Evolutionary conservation across 2,797 vertebrate genomes (phyloP).

Genomic region (Streptopelia turtur): DNA sequence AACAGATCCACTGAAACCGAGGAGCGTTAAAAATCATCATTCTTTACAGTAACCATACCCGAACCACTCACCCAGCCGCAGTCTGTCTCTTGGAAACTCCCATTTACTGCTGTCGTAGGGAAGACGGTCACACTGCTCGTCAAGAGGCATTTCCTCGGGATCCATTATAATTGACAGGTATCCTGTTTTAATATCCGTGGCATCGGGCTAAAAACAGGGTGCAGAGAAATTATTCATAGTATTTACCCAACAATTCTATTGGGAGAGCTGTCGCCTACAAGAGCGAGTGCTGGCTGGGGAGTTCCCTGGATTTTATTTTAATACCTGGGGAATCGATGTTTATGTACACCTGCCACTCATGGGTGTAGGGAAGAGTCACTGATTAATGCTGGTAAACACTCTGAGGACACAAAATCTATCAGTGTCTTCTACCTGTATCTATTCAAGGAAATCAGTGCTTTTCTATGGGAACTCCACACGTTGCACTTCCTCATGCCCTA

Average conservation of each 20-base stretch:
- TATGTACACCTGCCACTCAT: background rate
- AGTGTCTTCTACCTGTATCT: background rate
- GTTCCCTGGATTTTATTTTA: background rate
- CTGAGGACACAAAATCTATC: background rate
- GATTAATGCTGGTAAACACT: background rate
- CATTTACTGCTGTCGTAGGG: slow-evolving; percentile 94
- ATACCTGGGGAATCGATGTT: background rate
- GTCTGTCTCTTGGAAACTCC: slow-evolving; percentile 93
- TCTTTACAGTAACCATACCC: no score
- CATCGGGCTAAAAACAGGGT: slow-evolving; percentile 78
- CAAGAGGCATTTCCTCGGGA: slow-evolving; percentile 90
- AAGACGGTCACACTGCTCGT: slow-evolving; percentile 91
- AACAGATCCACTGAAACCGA: fast-evolving
- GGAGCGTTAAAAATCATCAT: background rate
- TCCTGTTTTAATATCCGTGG: slow-evolving; percentile 90
- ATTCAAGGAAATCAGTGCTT: background rate
- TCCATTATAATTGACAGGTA: slow-evolving; percentile 95
- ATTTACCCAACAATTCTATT: background rate
- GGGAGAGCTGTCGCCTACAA: background rate
- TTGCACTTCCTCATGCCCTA: background rate
- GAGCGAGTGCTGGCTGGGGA: background rate
- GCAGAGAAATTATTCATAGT: background rate
- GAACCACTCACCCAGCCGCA: slow-evolving; percentile 85
- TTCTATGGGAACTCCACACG: background rate
- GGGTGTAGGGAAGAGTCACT: background rate